These are phyloP conservation scores for Orthonevra nobilis DNA, from an alignment of 2,888 invertebrate species.

Conservation along the genomic window DNA sequence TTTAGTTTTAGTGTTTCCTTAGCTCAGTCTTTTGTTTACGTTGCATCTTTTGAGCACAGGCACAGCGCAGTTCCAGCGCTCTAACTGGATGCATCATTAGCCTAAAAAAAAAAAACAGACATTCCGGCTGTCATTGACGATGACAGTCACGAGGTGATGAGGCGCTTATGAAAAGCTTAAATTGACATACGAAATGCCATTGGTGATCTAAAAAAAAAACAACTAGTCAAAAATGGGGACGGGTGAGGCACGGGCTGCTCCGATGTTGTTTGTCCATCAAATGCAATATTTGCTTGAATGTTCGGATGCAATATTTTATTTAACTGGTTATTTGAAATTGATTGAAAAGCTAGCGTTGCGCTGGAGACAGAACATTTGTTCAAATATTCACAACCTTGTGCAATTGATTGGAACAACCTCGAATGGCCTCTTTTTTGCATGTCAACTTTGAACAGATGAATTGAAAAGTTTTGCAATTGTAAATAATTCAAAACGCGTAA, in stretches of 20 bases:
- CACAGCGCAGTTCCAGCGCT: too few species aligned
- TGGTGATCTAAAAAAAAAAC: conserved; percentile 24
- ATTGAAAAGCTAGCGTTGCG: conserved; percentile 3
- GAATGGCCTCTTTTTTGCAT: background rate
- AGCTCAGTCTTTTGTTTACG: conserved; percentile 8
- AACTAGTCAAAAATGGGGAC: conserved; percentile 9
- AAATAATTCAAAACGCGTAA: too few species aligned
- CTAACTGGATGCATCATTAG: conserved; percentile 14
- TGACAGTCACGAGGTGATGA: background rate
- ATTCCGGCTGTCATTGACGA: conserved; percentile 5
- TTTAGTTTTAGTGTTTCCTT: background rate
- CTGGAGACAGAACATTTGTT: conserved; percentile 24
- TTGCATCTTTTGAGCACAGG: conserved; percentile 15
- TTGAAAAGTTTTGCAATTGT: too few species aligned
- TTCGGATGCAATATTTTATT: conserved; percentile 39
- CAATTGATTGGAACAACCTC: conserved; percentile 26
- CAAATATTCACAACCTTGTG: conserved; percentile 33
- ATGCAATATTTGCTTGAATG: conserved; percentile 34
- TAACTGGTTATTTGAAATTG: conserved; percentile 36
- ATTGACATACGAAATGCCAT: conserved; percentile 4
- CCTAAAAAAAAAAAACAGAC: conserved; percentile 26
- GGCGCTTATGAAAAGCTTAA: background rate
- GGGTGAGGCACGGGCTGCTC: conserved; percentile 5
- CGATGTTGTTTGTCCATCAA: background rate
- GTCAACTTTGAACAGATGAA: conserved; percentile 1